Evolutionary conservation across 2,113 vertebrate species (phyloP).

Genomic region (Sturnira hondurensis): DNA sequence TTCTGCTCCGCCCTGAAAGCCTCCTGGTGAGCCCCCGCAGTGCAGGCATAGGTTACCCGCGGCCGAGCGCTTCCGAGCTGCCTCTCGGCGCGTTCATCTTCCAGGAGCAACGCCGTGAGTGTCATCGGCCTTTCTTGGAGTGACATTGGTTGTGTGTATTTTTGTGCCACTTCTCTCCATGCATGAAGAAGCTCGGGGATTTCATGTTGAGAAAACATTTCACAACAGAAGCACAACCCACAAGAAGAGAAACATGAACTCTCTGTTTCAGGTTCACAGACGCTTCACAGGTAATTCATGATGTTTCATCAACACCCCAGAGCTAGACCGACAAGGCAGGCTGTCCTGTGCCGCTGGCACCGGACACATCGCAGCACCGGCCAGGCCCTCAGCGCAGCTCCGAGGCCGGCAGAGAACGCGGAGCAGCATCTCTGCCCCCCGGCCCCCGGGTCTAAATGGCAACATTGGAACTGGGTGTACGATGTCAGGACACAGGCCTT

Average conservation of each 20-base stretch:
- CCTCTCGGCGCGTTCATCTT: background rate
- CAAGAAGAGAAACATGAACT: background rate
- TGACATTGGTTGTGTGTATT: background rate
- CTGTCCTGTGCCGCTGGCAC: background rate
- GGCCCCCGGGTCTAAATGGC: background rate
- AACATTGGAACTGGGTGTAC: background rate
- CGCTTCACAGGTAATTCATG: background rate
- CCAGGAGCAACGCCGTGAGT: background rate
- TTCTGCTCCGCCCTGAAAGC: background rate
- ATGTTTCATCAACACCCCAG: background rate
- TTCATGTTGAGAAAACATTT: conserved; percentile 36
- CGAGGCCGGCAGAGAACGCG: background rate
- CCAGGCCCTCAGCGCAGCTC: background rate
- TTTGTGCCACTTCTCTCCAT: conserved; percentile 13
- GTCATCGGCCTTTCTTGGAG: background rate
- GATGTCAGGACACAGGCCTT: background rate
- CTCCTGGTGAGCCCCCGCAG: background rate
- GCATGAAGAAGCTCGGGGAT: background rate
- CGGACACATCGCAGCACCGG: background rate
- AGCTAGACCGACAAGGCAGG: background rate
- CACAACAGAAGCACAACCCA: background rate
- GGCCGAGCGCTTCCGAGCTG: background rate
- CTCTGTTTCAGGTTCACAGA: background rate
- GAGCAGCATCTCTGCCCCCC: background rate
- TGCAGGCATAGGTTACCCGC: background rate